Evolutionary conservation across 2,797 vertebrate species (phyloP).

Genomic region (Mormyrops attenuatus): DNA sequence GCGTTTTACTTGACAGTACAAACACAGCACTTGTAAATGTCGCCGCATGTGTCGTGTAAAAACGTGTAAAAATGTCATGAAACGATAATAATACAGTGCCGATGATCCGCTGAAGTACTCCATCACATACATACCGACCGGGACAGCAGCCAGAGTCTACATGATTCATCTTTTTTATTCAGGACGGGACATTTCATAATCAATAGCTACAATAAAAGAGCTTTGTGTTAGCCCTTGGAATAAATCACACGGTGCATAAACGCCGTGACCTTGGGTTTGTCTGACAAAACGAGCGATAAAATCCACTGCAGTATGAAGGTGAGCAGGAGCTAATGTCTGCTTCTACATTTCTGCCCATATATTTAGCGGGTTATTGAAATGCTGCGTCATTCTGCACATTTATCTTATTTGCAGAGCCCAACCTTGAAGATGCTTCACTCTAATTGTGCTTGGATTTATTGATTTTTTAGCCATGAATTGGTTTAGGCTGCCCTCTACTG

Average conservation of each 20-base stretch:
- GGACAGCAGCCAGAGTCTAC: constrained; percentile 5
- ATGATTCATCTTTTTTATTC: constrained; percentile 17
- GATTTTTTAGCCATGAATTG: background rate
- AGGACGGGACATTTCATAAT: constrained; percentile 16
- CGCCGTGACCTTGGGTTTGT: background rate
- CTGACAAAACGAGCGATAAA: background rate
- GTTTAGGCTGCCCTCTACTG: constrained; percentile 10
- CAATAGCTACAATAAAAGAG: constrained; percentile 15
- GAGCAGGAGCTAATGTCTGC: background rate
- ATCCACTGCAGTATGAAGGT: background rate
- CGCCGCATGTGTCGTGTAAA: background rate
- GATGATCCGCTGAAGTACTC: background rate
- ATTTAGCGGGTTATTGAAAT: background rate
- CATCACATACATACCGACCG: background rate
- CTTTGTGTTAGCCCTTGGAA: background rate
- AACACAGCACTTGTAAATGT: background rate
- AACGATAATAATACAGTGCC: background rate
- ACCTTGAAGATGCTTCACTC: background rate
- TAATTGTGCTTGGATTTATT: background rate
- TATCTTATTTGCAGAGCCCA: background rate
- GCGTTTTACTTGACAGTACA: background rate
- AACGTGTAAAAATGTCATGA: background rate
- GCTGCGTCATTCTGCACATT: background rate
- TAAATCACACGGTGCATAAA: background rate
- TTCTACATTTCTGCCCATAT: background rate